phyloP scores from a whole-genome alignment of 2,113 vertebrate species.

The Gnathonemus echidnorhynchus region DNA sequence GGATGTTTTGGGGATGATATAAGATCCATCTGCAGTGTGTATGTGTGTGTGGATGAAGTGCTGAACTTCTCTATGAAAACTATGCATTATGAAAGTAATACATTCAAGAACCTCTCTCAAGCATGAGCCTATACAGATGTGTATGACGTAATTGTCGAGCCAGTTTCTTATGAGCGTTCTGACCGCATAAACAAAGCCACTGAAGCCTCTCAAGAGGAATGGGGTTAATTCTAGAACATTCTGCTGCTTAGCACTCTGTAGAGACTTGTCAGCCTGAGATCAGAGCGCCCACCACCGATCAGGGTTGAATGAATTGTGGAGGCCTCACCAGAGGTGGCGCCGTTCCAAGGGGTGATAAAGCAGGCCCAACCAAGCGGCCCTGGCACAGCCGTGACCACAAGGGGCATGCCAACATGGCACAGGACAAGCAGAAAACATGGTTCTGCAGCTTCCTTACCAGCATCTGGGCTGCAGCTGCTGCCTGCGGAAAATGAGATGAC shows the following conservation, averaged over 20 bases:
- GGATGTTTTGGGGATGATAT: not conserved
- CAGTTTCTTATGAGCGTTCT: not conserved
- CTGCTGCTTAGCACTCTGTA: not conserved
- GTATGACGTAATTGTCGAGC: not conserved
- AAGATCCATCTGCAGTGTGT: not conserved
- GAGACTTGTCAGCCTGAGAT: not conserved
- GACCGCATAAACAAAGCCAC: not conserved
- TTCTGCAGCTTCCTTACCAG: not conserved
- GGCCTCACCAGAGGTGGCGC: not conserved
- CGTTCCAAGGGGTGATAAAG: not conserved
- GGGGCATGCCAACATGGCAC: not conserved
- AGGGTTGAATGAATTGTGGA: not conserved
- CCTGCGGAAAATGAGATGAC: not conserved
- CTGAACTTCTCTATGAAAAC: not conserved
- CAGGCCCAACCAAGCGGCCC: not conserved
- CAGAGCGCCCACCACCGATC: not conserved
- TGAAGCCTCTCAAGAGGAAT: not conserved
- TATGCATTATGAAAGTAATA: not conserved
- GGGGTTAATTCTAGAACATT: not conserved
- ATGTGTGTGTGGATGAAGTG: not conserved
- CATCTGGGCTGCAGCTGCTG: slow-evolving; percentile 6
- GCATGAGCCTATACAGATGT: not conserved
- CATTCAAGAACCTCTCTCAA: not conserved
- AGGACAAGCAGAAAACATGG: not conserved
- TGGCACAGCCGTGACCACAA: not conserved